These are phyloP conservation scores for Phataginus tetradactyla DNA, from an alignment of 2,797 vertebrate species.

Conservation along the genomic window DNA sequence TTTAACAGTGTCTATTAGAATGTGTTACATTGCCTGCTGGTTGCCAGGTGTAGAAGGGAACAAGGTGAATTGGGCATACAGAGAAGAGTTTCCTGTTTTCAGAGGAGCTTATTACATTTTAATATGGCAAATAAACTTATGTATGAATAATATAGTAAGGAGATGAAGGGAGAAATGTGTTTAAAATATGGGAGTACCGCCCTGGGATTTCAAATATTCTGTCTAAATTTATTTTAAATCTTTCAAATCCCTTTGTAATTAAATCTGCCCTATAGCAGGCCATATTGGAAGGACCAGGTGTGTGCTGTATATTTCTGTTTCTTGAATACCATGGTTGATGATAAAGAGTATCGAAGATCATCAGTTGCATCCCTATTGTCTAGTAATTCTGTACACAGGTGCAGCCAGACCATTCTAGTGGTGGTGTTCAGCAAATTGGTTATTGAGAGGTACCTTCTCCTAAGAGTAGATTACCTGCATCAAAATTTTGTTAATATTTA, in stretches of 20 bases:
- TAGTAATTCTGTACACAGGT: not conserved
- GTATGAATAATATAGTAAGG: not conserved
- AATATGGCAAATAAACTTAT: not conserved
- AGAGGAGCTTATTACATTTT: not conserved
- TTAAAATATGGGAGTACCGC: not conserved
- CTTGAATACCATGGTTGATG: not conserved
- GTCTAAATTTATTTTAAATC: not conserved
- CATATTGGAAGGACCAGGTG: not conserved
- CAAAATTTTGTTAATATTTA: not conserved
- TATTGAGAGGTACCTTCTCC: not conserved
- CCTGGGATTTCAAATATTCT: not conserved
- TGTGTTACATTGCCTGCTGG: not conserved
- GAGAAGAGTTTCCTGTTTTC: not conserved
- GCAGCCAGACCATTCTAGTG: not conserved
- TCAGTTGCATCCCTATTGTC: not conserved
- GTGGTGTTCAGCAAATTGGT: not conserved
- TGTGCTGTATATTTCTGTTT: not conserved
- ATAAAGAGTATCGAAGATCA: not conserved
- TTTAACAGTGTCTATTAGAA: not conserved
- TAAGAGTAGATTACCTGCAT: not conserved
- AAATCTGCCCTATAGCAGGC: not conserved
- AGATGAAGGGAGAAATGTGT: not conserved
- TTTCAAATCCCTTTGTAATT: slow-evolving; percentile 4
- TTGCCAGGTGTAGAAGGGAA: not conserved
- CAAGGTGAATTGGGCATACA: not conserved